Base-by-base conservation (phyloP, 2,113 vertebrate species). In the Anguilla japonica region DNA sequence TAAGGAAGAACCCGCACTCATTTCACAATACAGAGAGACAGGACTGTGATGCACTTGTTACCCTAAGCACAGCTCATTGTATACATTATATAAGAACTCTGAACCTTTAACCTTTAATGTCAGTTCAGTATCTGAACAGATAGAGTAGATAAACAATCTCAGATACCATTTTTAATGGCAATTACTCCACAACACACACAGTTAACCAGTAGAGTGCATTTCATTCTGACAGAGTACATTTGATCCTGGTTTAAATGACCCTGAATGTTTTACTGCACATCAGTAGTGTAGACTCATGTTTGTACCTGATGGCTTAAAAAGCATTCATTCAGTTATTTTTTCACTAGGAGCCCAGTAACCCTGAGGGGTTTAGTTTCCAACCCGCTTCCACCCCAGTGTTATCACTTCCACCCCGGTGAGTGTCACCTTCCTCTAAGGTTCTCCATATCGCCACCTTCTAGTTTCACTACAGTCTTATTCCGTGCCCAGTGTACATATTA, bases 371-470 rank as follows among this genome's bases (percentile, higher is more conserved):
- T 83, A 91, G 91, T 89, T 41, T 34, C 34, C 34, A 34, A 1
- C 34, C 34, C 1, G 34, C 88, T 22, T n/a, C 83, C 87, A 89
- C 89, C 6, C 89, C 90, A 86, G 94, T 94, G 86, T 92, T 93
- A 60, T 89, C 93, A 0, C 90, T 97, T 29, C 97, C 97, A 78
- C 94, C 96, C 84, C 96, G 97, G 97, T 98, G 87, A 95, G 95
- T 90, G 43, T 41, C 56, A 39, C 20, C 56, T 13, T 26, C 39
- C 34, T 83, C 82, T 7, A 20, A 5, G 43, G 43, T 46, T 46
- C 43, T 46, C 34, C 34, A 34, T 34, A 46, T 6, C 43, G 1
- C 43, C 43, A 46, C 43, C 4, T 46, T 46, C 43, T 46, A 46
- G 43, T 8, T 46, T 46, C 43, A 46, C 43, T 46, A 2, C 43